Percentiles rank a stretch among this genome's conserved stretches.
Evolutionary conservation across 2,113 vertebrate species (phyloP).

Genomic region (Odontophorus gujanensis): DNA sequence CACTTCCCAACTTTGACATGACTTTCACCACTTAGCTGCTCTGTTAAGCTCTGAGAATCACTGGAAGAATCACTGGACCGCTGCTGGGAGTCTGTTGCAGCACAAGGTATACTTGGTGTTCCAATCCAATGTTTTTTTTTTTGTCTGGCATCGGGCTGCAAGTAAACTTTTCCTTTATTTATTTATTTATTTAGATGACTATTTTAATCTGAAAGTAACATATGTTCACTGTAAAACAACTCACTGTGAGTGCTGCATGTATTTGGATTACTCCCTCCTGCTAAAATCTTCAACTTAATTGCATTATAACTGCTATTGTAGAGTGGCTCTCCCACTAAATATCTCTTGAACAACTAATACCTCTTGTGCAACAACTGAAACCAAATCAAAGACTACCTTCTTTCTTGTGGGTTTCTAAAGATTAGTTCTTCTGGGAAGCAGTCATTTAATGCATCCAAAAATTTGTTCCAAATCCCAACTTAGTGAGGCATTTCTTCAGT

Average conservation of each 20-base stretch:
- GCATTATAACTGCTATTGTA: not conserved
- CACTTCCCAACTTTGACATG: not conserved
- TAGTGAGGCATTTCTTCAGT: not conserved
- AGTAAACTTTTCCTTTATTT: not conserved
- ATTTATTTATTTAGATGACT: not conserved
- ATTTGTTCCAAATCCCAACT: not conserved
- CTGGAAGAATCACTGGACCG: not conserved
- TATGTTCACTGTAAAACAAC: too few species aligned
- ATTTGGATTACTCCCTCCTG: not conserved
- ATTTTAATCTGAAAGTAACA: not conserved
- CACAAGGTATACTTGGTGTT: not conserved
- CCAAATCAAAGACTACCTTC: not conserved
- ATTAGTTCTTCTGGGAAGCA: slow-evolving; percentile 19
- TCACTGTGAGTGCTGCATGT: not conserved
- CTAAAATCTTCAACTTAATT: slow-evolving; percentile 3
- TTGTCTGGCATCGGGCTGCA: not conserved
- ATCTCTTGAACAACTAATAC: not conserved
- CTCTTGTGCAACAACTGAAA: slow-evolving; percentile 24
- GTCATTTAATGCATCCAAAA: not conserved
- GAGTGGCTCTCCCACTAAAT: not conserved
- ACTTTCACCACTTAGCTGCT: not conserved
- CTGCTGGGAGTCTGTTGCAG: not conserved
- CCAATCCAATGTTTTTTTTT: not conserved
- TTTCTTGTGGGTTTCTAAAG: slow-evolving; percentile 30
- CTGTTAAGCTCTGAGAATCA: rapidly evolving